A percentile compares a stretch with the other conserved stretches of the same genome.
These are phyloP conservation scores for Pedetes capensis DNA, from an alignment of 2,113 vertebrate genomes.

Conservation along the genomic window DNA sequence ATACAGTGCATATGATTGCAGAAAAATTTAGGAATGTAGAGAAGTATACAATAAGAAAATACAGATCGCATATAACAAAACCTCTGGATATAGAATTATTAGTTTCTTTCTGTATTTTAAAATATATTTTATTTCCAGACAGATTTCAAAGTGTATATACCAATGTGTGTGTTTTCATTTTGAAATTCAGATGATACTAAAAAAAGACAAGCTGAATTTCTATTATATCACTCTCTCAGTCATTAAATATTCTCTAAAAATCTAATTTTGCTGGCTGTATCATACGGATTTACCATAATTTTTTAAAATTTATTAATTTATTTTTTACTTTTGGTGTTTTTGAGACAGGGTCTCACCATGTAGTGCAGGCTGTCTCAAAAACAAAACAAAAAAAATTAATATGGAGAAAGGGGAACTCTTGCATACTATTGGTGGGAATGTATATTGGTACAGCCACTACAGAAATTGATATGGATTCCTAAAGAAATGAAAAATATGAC, in stretches of 20 bases:
- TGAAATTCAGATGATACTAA: neutral
- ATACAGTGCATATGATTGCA: neutral
- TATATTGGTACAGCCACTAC: neutral
- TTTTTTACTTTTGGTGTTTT: no score
- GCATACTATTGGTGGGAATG: neutral
- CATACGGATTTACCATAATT: neutral
- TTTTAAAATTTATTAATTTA: no score
- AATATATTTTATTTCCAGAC: conserved; percentile 9
- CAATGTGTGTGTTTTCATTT: neutral
- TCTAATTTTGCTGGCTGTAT: neutral
- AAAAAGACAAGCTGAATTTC: neutral
- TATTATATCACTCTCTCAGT: neutral
- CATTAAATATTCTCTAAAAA: neutral
- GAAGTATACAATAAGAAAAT: neutral
- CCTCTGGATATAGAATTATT: neutral
- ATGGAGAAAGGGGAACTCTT: neutral
- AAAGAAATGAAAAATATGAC: neutral
- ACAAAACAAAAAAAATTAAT: no score
- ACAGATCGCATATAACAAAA: neutral
- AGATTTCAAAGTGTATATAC: neutral
- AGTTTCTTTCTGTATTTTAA: neutral
- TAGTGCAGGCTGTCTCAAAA: neutral
- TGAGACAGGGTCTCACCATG: no score
- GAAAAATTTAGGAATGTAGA: neutral
- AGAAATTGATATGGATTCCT: neutral